Evolutionary conservation across 2,113 vertebrate genomes (phyloP).

Genomic region (Caretta caretta): DNA sequence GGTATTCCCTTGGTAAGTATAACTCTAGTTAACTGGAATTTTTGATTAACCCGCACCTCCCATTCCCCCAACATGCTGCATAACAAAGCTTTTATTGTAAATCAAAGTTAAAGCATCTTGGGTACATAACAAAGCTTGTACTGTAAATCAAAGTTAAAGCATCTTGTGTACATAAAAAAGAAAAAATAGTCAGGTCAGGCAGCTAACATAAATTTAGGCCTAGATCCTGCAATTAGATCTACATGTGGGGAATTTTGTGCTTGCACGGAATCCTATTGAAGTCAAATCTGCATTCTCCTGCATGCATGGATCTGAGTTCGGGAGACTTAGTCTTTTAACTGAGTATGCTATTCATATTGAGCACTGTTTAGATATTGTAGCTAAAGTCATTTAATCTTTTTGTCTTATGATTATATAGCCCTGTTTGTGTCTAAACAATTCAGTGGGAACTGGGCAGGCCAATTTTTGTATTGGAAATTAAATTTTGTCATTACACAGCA

Average conservation of each 20-base stretch:
- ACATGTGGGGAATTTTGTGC: not conserved
- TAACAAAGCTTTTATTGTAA: not conserved
- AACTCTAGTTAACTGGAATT: no score
- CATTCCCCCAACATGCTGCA: no score
- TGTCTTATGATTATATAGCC: not conserved
- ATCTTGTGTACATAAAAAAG: not conserved
- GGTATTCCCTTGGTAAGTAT: no score
- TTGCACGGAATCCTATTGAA: not conserved
- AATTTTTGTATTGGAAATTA: not conserved
- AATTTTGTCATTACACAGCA: not conserved
- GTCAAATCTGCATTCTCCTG: not conserved
- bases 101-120: not conserved
- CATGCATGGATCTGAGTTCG: not conserved
- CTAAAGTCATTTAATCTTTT: not conserved
- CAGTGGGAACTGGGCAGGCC: not conserved
- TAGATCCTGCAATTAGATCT: not conserved
- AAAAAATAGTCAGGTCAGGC: not conserved
- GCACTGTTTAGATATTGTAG: accelerated
- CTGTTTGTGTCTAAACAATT: not conserved
- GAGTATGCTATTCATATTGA: not conserved
- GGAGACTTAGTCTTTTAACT: not conserved
- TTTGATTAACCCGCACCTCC: no score
- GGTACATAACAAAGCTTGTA: not conserved
- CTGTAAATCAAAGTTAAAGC: not conserved
- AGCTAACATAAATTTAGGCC: not conserved